phyloP scores from a whole-genome alignment of 2,888 invertebrate species.

The Agonopterix arenella region DNA sequence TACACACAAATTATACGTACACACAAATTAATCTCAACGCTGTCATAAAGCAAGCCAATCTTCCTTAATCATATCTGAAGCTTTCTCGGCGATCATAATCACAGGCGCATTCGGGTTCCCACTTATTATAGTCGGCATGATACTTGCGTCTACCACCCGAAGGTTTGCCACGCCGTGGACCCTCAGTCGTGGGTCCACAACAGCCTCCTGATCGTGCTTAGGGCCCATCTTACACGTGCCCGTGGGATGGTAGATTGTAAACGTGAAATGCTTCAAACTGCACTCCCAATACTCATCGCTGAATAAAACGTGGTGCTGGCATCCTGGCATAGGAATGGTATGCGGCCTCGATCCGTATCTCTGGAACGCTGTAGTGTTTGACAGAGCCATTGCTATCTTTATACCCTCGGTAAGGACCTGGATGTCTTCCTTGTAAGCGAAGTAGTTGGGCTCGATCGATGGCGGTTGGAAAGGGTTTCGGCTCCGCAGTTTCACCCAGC shows the following conservation, averaged over 20 bases:
- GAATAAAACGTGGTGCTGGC: slow-evolving; percentile 82
- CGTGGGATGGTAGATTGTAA: slow-evolving; percentile 91
- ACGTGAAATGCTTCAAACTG: slow-evolving; percentile 85
- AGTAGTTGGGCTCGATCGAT: slow-evolving; percentile 94
- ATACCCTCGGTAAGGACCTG: slow-evolving; percentile 88
- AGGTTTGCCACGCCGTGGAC: slow-evolving; percentile 88
- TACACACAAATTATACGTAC: no score
- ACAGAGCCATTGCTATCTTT: slow-evolving; percentile 87
- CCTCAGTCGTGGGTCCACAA: slow-evolving; percentile 85
- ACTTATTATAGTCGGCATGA: slow-evolving; percentile 93
- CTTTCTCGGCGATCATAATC: slow-evolving; percentile 95
- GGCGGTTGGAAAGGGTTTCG: slow-evolving; percentile 90
- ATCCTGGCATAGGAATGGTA: slow-evolving; percentile 89
- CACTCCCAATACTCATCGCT: slow-evolving; percentile 94
- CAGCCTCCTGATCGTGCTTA: slow-evolving; percentile 82
- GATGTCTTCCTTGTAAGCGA: slow-evolving; percentile 89
- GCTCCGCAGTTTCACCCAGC: slow-evolving; percentile 89
- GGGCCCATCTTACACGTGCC: slow-evolving; percentile 94
- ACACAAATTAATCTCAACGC: slow-evolving; percentile 20
- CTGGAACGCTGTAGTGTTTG: slow-evolving; percentile 87
- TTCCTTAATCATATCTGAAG: slow-evolving; percentile 91
- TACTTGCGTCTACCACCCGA: slow-evolving; percentile 89
- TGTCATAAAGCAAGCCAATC: slow-evolving; percentile 83
- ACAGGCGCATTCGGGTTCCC: slow-evolving; percentile 94
- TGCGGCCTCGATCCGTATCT: slow-evolving; percentile 87